Evolutionary conservation across 2,113 vertebrate species (phyloP), one percentile per base, ranked within the genome.

Genomic region (Clupea harengus): DNA sequence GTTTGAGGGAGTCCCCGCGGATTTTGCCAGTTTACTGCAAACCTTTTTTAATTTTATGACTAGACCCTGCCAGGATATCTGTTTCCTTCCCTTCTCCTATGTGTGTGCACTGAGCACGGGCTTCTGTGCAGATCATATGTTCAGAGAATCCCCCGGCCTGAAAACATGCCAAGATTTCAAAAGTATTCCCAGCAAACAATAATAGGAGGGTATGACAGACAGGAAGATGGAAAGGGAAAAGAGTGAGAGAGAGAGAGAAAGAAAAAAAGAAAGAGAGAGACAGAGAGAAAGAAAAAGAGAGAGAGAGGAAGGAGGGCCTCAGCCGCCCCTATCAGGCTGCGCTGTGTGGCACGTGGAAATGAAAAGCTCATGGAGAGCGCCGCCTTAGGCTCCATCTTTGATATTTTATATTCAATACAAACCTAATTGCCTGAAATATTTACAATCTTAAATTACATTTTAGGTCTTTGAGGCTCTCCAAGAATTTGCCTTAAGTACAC

Each of bases 1-100:
- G 95, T 97, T 96, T 96, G 95, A 97, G 95, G 92, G 93, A 94
- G 94, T 96, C 95, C 95, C 95, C 85, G 81, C 91, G 95, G 96
- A 95, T 95, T 93, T 91, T 92, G 92, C 89, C 90, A 95, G 95
- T 95, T 96, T 96, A 95, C 95, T 95, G 91, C 91, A 90, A 93
- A 95, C 90, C 93, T 95, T 95, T 39, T 94, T 82, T 90, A 92
- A 96, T 96, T 95, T 95, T 94, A 94, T 93, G 91, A 87, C 87
- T 88, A 88, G 84, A 88, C 85, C 82, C 72, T 90, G 83, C 91
- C 93, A 94, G 92, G 92, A 54, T 50, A 57, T 44, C 0, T 92
- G 90, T 86, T 89, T 88, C 86, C 87, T 89, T 89, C 91, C 86
- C 90, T 88, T 86, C 91, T 90, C 91, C 84, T 91, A 13, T 11